Evolutionary conservation across 1,140 invertebrate genomes (phyloP).

Genomic region (Antheraea pernyi): DNA sequence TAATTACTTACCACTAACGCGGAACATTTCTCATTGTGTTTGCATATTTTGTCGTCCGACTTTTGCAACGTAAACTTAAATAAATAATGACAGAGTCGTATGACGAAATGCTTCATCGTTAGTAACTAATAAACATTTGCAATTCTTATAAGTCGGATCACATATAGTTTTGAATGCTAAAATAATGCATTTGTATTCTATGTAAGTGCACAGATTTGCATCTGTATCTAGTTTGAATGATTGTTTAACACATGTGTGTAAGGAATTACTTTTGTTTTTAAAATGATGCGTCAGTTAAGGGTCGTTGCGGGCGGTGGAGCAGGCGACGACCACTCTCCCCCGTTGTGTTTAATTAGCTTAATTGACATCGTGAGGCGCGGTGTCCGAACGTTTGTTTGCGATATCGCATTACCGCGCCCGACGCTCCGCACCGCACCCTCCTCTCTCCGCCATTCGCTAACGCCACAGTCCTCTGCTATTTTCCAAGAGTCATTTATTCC

Average conservation of each 20-base stretch:
- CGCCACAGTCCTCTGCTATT: conserved; percentile 5
- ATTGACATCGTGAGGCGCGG: conserved; percentile 76
- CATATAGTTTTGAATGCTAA: background rate
- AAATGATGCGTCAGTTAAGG: conserved; percentile 64
- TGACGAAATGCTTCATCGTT: conserved; percentile 19
- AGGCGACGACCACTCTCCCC: conserved; percentile 51
- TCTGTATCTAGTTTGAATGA: conserved; percentile 9
- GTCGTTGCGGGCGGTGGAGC: conserved; percentile 37
- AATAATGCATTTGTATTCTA: background rate
- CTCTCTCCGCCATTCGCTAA: conserved; percentile 28
- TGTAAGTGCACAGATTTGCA: background rate
- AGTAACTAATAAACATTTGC: conserved; percentile 16
- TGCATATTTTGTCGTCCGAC: conserved; percentile 62
- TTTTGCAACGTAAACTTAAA: conserved; percentile 51
- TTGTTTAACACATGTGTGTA: conserved; percentile 42
- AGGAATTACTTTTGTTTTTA: conserved; percentile 59
- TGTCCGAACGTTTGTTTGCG: conserved; percentile 76
- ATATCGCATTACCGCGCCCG: conserved; percentile 65
- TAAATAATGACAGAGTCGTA: conserved; percentile 31
- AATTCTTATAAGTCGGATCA: conserved; percentile 3
- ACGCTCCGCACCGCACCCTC: conserved; percentile 22
- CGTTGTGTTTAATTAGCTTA: conserved; percentile 76
- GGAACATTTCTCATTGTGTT: conserved; percentile 62
- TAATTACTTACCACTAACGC: conserved; percentile 72
- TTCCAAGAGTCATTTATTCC: background rate